phyloP scores from a whole-genome alignment of 1,140 invertebrate genomes.

The Ooceraea biroi region DNA sequence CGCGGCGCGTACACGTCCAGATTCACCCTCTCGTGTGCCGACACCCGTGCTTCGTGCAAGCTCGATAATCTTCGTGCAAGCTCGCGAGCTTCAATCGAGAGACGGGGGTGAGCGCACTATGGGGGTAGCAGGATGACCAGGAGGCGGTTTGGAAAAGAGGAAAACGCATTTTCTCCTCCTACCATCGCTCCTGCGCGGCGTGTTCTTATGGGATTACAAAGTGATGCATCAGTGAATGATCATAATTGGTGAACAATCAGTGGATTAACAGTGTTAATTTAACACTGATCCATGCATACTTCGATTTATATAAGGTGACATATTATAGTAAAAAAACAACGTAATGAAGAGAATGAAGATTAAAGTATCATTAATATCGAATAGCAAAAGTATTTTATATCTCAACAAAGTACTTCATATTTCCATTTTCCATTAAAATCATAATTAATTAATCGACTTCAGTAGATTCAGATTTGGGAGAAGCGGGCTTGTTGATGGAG shows the following conservation, averaged over 20 bases:
- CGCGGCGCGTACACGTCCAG: constrained; percentile 29
- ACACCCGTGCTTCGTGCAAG: constrained; percentile 71
- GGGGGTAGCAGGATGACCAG: not conserved
- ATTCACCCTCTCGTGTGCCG: constrained; percentile 45
- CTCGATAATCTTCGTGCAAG: constrained; percentile 78
- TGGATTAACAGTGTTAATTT: not conserved
- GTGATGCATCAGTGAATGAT: constrained; percentile 12
- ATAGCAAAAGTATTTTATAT: not conserved
- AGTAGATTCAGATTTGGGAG: constrained; percentile 12
- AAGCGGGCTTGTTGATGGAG: constrained; percentile 16
- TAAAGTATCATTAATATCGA: not conserved
- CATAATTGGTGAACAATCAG: constrained; percentile 34
- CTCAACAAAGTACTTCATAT: not conserved
- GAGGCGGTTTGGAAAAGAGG: constrained; percentile 36
- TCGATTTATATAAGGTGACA: constrained; percentile 3
- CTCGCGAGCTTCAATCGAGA: constrained; percentile 53
- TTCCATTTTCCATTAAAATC: not conserved
- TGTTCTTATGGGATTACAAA: not conserved
- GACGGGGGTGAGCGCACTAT: constrained; percentile 30
- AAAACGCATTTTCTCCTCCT: constrained; percentile 39
- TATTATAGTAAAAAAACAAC: no score
- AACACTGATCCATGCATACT: not conserved
- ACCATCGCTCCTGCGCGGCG: not conserved
- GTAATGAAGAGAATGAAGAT: no score
- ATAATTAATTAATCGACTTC: constrained; percentile 46